Base-by-base conservation (phyloP, 2,888 invertebrate species). In the Tenthredo livida region DNA sequence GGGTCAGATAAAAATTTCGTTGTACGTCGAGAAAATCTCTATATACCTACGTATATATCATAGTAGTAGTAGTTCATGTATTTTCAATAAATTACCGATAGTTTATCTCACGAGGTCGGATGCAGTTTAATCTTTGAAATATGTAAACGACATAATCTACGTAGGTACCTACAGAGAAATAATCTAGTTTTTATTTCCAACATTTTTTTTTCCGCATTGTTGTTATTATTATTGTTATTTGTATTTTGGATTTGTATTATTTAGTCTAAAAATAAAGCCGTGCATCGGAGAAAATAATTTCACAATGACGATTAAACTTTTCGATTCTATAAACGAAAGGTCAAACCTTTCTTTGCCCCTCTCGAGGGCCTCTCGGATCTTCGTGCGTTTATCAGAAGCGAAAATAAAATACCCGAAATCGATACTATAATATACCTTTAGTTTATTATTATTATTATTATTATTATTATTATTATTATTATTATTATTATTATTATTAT, bases 1-100 rank as follows among this genome's bases (percentile, higher is more conserved):
- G 72, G 43, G 72, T 72, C 72, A 72, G 17, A 67, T 67, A 67
- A 67, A 67, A 67, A 4, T 15, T 50, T 9, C 29, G 65, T 65
- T 9, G 10, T 65, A 65, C 21, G 58, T 58, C 17, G 17, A 10
- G 50, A 50, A 50, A 50, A 12, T 61, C 61, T 61, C 9, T 33
- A 33, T n/a, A n/a, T n/a, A n/a, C n/a, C 21, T 67, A 5, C 67
- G 4, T 33, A 33, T 29, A 33, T 33, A 33, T 33, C 4, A 17
- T 67, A 33, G 33, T 67, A 29, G n/a, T n/a, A n/a, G n/a, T n/a
- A n/a, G n/a, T n/a, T n/a, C n/a, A n/a, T n/a, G n/a, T 67, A 6
- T 33, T 67, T 67, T 29, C 25, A 67, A 15, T 67, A 67, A 67
- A 67, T 61, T 0, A 61, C 6, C 61, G 61, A 61, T 25, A 61